phyloP scores from a whole-genome alignment of 2,113 vertebrate species.

The Chloropsis cyanopogon region DNA sequence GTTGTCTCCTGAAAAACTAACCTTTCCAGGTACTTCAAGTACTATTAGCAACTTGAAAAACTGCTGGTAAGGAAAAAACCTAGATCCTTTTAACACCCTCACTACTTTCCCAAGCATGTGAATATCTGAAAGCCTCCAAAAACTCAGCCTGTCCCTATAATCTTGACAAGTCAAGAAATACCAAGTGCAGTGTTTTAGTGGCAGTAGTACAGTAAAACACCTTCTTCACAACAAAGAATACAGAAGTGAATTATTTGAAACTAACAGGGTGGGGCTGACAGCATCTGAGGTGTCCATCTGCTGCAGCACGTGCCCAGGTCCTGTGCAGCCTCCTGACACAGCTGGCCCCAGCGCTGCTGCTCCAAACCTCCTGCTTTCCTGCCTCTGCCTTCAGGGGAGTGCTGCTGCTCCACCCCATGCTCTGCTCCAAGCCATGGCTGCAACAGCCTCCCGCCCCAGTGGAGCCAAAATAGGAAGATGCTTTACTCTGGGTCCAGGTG shows the following conservation, averaged over 20 bases:
- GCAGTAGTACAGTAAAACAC: background rate
- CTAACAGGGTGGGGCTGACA: rapidly evolving
- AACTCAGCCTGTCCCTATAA: background rate
- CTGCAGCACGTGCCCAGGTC: too few relatives aligned
- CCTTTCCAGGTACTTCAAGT: background rate
- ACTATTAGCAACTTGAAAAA: background rate
- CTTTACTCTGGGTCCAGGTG: background rate
- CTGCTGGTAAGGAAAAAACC: background rate
- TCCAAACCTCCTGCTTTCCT: background rate
- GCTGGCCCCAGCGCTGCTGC: background rate
- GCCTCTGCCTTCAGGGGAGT: background rate
- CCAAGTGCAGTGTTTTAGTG: background rate
- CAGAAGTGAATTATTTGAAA: background rate
- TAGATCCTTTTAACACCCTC: background rate
- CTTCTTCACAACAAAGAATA: background rate
- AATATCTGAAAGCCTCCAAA: background rate
- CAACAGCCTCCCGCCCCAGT: background rate
- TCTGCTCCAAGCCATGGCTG: background rate
- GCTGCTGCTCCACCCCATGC: background rate
- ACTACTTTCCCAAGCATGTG: background rate
- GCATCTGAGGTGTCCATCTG: too few relatives aligned
- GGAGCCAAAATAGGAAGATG: background rate
- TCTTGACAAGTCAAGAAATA: background rate
- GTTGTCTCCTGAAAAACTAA: background rate
- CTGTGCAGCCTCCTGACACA: background rate